Evolutionary conservation across 2,888 invertebrate genomes (phyloP).

Genomic region (Blastobasis lacticolella): DNA sequence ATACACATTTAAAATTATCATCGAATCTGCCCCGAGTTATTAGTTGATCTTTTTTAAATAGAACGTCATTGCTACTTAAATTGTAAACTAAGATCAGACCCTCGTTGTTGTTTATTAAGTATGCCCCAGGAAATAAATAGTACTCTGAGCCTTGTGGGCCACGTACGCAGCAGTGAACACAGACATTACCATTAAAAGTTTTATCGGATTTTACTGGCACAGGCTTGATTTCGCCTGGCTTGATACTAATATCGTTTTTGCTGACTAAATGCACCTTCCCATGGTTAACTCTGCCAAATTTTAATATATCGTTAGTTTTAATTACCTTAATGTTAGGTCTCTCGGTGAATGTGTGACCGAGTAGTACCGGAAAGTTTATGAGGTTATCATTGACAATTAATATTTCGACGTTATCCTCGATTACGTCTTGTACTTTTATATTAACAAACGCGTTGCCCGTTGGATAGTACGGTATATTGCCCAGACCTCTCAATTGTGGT

Average conservation of each 20-base stretch:
- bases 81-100: slow-evolving; percentile 1
- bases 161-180: slow-evolving; percentile 3
- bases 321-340: neutral
- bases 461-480: neutral
- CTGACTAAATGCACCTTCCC: neutral
- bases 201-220: neutral
- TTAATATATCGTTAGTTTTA: neutral
- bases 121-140: too few species aligned
- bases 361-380: neutral
- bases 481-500: slow-evolving; percentile 3
- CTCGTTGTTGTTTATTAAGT: neutral
- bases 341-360: slow-evolving; percentile 6
- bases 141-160: neutral
- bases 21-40: neutral
- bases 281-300: neutral
- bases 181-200: neutral
- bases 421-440: slow-evolving; percentile 1
- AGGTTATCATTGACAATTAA: slow-evolving; percentile 3
- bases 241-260: neutral
- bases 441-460: neutral
- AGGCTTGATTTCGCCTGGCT: neutral
- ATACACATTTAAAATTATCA: too few species aligned
- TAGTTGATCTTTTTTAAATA: neutral
- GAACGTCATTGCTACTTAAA: neutral
- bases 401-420: slow-evolving; percentile 7